phyloP scores from a whole-genome alignment of 2,797 vertebrate genomes.

The Lithobates pipiens region DNA sequence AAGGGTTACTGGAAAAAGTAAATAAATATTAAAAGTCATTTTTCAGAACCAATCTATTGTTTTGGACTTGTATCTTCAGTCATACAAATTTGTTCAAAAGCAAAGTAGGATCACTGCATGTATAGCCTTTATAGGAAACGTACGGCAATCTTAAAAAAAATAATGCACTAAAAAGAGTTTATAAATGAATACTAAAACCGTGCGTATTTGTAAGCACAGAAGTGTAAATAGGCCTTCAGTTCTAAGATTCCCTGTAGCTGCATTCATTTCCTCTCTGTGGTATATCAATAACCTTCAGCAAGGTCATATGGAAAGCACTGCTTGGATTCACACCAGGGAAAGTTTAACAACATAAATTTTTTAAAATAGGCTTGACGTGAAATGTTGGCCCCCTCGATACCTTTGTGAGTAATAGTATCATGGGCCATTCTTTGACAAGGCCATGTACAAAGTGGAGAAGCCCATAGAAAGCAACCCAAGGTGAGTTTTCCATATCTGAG shows the following conservation, averaged over 20 bases:
- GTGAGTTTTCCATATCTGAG: not conserved
- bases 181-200: not conserved
- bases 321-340: not conserved
- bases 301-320: not conserved
- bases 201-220: not conserved
- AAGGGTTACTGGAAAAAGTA: too few relatives aligned
- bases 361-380: not conserved
- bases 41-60: too few relatives aligned
- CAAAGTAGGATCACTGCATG: not conserved
- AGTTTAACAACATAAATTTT: not conserved
- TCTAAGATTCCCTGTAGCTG: not conserved
- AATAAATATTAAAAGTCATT: too few relatives aligned
- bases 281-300: not conserved
- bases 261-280: not conserved
- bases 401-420: not conserved
- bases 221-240: not conserved
- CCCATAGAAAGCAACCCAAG: not conserved
- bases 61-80: not conserved
- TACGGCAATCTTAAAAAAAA: too few relatives aligned
- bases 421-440: not conserved
- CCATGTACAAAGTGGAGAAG: not conserved
- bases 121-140: not conserved
- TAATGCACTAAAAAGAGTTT: not conserved
- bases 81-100: not conserved
- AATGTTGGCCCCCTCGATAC: not conserved